Base-by-base conservation (phyloP, 2,113 vertebrate species). In the Python bivittatus region DNA sequence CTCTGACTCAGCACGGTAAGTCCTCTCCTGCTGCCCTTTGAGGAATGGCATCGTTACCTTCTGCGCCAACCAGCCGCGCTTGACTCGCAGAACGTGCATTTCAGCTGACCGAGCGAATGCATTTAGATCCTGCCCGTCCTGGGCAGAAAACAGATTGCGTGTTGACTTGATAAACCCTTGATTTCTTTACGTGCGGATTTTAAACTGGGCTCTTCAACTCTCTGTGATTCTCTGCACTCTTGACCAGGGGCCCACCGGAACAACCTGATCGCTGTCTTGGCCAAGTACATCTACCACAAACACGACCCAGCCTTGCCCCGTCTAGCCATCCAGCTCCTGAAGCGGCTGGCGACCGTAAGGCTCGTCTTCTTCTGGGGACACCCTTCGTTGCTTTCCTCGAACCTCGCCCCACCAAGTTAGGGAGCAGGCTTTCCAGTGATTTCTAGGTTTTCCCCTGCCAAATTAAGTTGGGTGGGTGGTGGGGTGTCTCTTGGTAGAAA, bases 221-320 rank as follows among this genome's bases (percentile, higher is more conserved):
- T 84, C 83, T 85, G 22, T 85, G 42, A 4, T 48, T 85, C 22
- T 48, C 48, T 56, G 85, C 23, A 29, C 29, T 42, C 33, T 44
- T 33, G 3, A 90, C n/a, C 95, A 99, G 98, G 98, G 57, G 99
- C 99, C 91, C 99, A 99, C 9, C 98, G 99, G 87, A 99, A 98
- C 97, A 99, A 99, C 79, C 98, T 99, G 90, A 99, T 99, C n/a
- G 98, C 99, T 0, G 98, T 99, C 84, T 95, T 99, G 96, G 99
- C 99, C 89, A 99, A 99, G 94, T 99, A 99, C 54, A 99, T 99
- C 95, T 99, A 99, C 97, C 99, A 99, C 96, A 99, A 98, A 92
- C 99, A 99, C 0, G 99, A 99, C 95, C 98, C 99, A 0, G 99
- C 99, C 0, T 97, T 99, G 90, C 99, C 99, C 0, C 98, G 99